phyloP scores from a whole-genome alignment of 2,113 vertebrate species.

The Piprites chloris region DNA sequence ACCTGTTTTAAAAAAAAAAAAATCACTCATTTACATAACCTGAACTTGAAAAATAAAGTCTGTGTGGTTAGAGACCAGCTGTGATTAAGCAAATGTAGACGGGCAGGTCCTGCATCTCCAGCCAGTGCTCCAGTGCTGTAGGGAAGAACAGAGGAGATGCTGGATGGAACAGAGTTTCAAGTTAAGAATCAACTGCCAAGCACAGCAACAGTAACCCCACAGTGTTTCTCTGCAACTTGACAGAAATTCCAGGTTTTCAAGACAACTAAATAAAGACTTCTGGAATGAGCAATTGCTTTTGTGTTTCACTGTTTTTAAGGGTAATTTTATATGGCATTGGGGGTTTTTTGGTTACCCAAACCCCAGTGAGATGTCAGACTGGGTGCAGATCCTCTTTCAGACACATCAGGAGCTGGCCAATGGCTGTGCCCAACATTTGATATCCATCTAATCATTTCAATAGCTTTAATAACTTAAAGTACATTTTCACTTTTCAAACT shows the following conservation, averaged over 20 bases:
- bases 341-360: neutral
- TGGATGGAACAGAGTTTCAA: accelerated
- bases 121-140: neutral
- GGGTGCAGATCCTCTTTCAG: neutral
- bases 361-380: neutral
- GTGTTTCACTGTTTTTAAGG: neutral
- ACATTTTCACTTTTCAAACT: neutral
- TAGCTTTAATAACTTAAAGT: neutral
- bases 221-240: neutral
- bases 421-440: neutral
- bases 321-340: accelerated
- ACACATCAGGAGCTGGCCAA: accelerated
- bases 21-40: neutral
- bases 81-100: accelerated
- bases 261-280: neutral
- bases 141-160: neutral
- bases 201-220: neutral
- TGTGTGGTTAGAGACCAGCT: accelerated
- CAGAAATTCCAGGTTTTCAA: neutral
- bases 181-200: neutral
- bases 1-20: neutral
- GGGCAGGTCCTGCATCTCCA: neutral
- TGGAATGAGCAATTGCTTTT: neutral
- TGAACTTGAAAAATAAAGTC: neutral
- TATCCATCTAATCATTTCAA: neutral